Evolutionary conservation across 2,797 vertebrate genomes (phyloP).

Genomic region (Cyclopterus lumpus): DNA sequence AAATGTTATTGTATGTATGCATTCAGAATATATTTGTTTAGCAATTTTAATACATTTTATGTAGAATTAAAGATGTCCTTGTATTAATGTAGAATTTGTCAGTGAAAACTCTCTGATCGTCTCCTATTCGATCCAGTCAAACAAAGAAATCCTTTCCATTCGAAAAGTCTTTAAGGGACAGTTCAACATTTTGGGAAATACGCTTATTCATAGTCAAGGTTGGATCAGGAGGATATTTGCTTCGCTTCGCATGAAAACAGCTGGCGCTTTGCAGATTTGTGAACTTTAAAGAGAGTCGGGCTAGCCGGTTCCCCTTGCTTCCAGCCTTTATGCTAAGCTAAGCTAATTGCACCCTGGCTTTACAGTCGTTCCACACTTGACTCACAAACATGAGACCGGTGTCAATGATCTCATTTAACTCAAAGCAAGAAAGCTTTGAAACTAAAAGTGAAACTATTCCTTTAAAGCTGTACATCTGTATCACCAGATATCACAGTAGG

Average conservation of each 20-base stretch:
- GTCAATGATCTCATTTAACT: background rate
- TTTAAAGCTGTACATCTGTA: background rate
- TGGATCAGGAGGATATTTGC: background rate
- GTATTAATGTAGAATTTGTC: background rate
- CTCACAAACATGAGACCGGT: background rate
- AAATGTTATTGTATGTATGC: background rate
- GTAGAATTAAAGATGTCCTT: background rate
- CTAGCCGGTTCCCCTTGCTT: background rate
- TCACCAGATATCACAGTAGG: background rate
- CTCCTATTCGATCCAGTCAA: background rate
- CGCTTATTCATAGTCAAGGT: background rate
- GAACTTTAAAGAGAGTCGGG: background rate
- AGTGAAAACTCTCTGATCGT: background rate
- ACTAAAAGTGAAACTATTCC: background rate
- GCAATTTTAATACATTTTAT: background rate
- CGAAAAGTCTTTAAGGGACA: background rate
- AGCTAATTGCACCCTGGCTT: background rate
- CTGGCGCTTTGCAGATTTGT: background rate
- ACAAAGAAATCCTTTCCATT: background rate
- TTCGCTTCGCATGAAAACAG: background rate
- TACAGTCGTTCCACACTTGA: background rate
- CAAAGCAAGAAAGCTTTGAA: background rate
- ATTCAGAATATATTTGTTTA: background rate
- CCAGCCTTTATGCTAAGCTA: background rate
- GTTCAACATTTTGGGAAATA: background rate